phyloP scores from a whole-genome alignment of 2,113 vertebrate species.

The Amphiprion percula region DNA sequence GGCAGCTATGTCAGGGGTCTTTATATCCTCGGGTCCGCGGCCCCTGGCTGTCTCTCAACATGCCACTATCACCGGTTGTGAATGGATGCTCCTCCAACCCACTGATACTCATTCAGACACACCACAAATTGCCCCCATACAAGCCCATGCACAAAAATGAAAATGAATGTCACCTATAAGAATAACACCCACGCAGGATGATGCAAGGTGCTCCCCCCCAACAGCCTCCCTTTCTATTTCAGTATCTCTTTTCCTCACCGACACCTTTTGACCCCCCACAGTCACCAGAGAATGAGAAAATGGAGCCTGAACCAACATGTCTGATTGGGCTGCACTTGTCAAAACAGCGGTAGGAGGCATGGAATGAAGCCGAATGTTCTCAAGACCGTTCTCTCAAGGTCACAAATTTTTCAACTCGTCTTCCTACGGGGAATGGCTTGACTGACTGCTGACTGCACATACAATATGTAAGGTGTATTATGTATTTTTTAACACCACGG shows the following conservation, averaged over 20 bases:
- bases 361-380: slow-evolving; percentile 66
- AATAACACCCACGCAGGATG: slow-evolving; percentile 38
- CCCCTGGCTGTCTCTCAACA: slow-evolving; percentile 58
- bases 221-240: slow-evolving; percentile 1
- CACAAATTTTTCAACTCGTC: slow-evolving; percentile 59
- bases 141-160: slow-evolving; percentile 40
- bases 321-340: slow-evolving; percentile 75
- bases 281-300: slow-evolving; percentile 70
- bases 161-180: slow-evolving; percentile 62
- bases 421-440: slow-evolving; percentile 60
- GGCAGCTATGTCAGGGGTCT: slow-evolving; percentile 63
- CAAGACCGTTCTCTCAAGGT: slow-evolving; percentile 71
- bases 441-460: slow-evolving; percentile 53
- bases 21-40: slow-evolving; percentile 46
- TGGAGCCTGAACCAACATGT: slow-evolving; percentile 69
- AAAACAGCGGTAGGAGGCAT: slow-evolving; percentile 69
- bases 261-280: slow-evolving; percentile 53
- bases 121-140: slow-evolving; percentile 49
- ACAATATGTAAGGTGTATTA: slow-evolving; percentile 55
- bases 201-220: slow-evolving; percentile 24
- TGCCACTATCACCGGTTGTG: slow-evolving; percentile 47
- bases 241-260: slow-evolving; percentile 18
- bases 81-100: slow-evolving; percentile 48
- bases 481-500: slow-evolving; percentile 52
- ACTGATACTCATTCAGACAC: slow-evolving; percentile 34